Evolutionary conservation across 2,888 invertebrate genomes (phyloP), one percentile per base, ranked within the genome.

Genomic region (Sipunculus nudus): DNA sequence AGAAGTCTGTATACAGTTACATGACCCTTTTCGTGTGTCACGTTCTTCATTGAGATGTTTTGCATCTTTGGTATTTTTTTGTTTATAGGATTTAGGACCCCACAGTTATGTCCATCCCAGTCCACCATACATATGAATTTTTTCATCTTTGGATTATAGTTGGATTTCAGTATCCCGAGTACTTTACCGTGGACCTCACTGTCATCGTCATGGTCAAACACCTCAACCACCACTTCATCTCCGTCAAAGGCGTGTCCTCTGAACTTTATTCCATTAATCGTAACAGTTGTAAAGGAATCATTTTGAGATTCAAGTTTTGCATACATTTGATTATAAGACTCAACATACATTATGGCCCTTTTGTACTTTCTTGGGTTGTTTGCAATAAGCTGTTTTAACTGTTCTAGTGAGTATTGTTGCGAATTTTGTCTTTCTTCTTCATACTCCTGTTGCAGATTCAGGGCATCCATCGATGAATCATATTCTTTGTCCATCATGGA

Each of bases 101-200:
- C 21, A 13, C 26, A 3, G 40, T 40, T 39, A 29, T 23, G 26
- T n/a, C 39, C 39, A 40, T 52, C n/a, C n/a, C n/a, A n/a, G n/a
- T n/a, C 52, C n/a, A 52, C 52, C 5, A 31, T 39, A 63, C 79
- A 79, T 6, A 77, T 72, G 61, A 76, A 75, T 19, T 70, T 64
- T 28, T 64, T 60, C 31, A 62, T 53, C 19, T 56, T 57, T 8
- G 66, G 65, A 49, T 78, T 68, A 28, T 68, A 59, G 50, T 63
- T 61, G 48, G 69, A 61, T 55, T 71, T 68, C 31, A 75, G 39
- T 21, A 79, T 71, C 2, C 77, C 77, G 8, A 74, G 70, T 38
- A 79, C 77, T 56, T 68, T 47, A 6, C 75, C 10, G 10, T 35
- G 10, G 10, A 13, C 16, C 10, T 16, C 35, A 35, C 35, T 16